A percentile compares a stretch with the other conserved stretches of the same genome.
These are phyloP conservation scores for Chaetura pelagica DNA, from an alignment of 2,113 vertebrate species.

Conservation along the genomic window DNA sequence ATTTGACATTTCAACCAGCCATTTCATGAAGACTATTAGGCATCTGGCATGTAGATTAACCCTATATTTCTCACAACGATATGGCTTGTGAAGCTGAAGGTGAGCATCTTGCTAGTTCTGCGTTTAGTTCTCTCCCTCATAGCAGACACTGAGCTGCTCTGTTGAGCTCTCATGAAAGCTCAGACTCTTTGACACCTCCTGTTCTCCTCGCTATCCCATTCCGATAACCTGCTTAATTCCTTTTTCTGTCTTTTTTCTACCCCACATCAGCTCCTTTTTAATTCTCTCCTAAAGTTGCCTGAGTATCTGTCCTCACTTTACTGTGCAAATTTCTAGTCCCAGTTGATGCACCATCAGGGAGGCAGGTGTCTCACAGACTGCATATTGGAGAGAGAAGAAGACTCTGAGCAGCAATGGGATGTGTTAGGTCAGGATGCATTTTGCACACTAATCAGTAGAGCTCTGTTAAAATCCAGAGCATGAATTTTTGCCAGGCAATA, in stretches of 20 bases:
- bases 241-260: not conserved
- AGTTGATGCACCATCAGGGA: not conserved
- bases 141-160: not conserved
- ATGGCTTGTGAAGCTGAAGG: not conserved
- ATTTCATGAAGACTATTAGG: not conserved
- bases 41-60: not conserved
- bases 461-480: not conserved
- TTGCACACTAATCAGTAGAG: not conserved
- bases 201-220: not conserved
- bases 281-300: not conserved
- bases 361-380: not conserved
- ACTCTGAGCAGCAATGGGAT: not conserved
- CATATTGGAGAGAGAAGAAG: not conserved
- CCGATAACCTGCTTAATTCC: not conserved
- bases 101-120: not conserved
- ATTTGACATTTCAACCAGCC: not conserved
- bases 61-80: not conserved
- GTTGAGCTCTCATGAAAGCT: not conserved
- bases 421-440: not conserved
- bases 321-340: slow-evolving; percentile 13
- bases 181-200: not conserved
- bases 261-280: not conserved
- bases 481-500: not conserved
- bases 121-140: not conserved
- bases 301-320: not conserved